Evolutionary conservation across 2,113 vertebrate genomes (phyloP).

Genomic region (Albula goreensis): DNA sequence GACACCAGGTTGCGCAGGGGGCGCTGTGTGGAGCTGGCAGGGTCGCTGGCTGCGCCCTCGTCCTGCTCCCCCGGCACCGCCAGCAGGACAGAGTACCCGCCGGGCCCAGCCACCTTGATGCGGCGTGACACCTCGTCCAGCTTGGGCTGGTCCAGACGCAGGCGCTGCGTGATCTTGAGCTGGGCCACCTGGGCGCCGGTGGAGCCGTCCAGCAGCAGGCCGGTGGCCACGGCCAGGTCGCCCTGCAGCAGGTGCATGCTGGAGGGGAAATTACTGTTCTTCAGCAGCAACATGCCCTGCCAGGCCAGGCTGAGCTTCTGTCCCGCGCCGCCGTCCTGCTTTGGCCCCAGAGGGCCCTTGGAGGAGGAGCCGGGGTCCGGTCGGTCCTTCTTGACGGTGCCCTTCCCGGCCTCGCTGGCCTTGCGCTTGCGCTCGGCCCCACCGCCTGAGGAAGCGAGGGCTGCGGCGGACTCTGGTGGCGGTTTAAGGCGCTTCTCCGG

Average conservation of each 20-base stretch:
- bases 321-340: conserved; percentile 62
- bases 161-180: conserved; percentile 97
- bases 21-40: conserved; percentile 88
- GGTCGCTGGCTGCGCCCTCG: conserved; percentile 70
- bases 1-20: conserved; percentile 98
- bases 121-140: conserved; percentile 96
- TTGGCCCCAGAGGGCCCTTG: conserved; percentile 67
- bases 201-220: conserved; percentile 84
- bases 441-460: conserved; percentile 38
- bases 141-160: conserved; percentile 97
- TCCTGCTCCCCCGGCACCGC: conserved; percentile 89
- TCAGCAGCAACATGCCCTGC: conserved; percentile 95
- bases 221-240: conserved; percentile 86
- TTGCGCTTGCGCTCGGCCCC: conserved; percentile 79
- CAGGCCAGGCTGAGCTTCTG: conserved; percentile 88
- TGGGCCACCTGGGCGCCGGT: conserved; percentile 88
- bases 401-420: conserved; percentile 77
- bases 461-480: conserved; percentile 51
- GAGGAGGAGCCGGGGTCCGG: conserved; percentile 57
- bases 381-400: conserved; percentile 79
- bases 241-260: conserved; percentile 97
- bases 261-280: conserved; percentile 98
- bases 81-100: conserved; percentile 89
- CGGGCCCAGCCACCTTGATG: conserved; percentile 94
- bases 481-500: conserved; percentile 76